These are phyloP conservation scores for Pangasius larnaudii DNA, from an alignment of 2,797 vertebrate species.

Conservation along the genomic window DNA sequence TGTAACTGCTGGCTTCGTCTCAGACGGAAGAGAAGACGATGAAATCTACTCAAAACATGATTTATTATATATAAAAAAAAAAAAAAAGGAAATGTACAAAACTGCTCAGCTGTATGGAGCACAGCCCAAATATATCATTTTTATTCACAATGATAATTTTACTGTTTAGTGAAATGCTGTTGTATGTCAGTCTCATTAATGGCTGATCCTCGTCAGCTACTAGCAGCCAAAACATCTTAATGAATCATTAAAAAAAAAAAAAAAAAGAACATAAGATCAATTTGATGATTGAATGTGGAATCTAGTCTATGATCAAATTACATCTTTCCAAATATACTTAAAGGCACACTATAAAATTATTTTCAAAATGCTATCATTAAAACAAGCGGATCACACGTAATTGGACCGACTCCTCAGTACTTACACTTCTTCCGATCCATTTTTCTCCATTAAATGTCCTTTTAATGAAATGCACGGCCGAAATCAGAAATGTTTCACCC, in stretches of 20 bases:
- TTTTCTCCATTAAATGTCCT: neutral
- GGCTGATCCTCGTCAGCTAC: neutral
- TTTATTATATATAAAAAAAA: neutral
- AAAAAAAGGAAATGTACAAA: conserved; percentile 39
- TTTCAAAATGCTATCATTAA: neutral
- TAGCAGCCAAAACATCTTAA: neutral
- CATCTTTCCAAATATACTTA: neutral
- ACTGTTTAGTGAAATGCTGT: neutral
- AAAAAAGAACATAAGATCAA: neutral
- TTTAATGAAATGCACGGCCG: too few relatives aligned
- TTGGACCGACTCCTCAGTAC: neutral
- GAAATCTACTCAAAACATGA: neutral
- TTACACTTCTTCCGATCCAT: neutral
- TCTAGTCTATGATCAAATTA: neutral
- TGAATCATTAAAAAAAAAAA: neutral
- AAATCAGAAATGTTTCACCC: neutral
- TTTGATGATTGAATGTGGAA: neutral
- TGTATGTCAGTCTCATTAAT: neutral
- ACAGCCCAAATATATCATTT: conserved; percentile 62
- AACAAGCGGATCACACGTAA: too few relatives aligned
- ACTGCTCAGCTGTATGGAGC: conserved; percentile 59
- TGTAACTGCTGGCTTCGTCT: neutral
- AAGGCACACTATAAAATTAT: neutral
- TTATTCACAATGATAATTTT: conserved; percentile 35
- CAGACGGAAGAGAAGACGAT: neutral